A percentile compares a stretch with the other conserved stretches of the same genome.
phyloP scores from a whole-genome alignment of 2,113 vertebrate species.

The Orcinus orca region DNA sequence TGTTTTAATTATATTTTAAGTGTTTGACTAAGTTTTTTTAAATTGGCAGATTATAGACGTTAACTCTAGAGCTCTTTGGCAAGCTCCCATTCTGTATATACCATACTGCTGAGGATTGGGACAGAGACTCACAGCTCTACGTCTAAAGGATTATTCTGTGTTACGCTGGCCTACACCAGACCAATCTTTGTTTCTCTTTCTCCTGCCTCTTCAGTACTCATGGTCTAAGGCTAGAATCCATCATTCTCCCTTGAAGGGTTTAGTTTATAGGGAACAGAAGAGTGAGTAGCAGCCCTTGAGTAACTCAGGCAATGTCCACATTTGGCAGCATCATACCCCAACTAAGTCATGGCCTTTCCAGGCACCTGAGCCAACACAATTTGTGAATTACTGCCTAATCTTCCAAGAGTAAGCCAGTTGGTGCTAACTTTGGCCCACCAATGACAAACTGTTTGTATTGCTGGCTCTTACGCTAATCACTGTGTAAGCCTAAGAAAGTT shows the following conservation, averaged over 20 bases:
- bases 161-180: not conserved
- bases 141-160: not conserved
- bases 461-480: not conserved
- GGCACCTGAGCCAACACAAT: not conserved
- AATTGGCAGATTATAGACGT: not conserved
- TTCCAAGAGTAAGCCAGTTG: not conserved
- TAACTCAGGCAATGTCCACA: not conserved
- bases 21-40: not conserved
- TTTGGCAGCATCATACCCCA: not conserved
- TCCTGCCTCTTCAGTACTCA: not conserved
- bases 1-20: not conserved
- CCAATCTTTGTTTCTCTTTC: not conserved
- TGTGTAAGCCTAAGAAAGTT: not conserved
- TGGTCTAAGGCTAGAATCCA: not conserved
- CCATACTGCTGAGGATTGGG: not conserved
- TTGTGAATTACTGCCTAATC: not conserved
- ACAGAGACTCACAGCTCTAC: not conserved
- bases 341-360: not conserved
- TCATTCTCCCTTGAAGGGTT: not conserved
- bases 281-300: not conserved
- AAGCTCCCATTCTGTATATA: not conserved
- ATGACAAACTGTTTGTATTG: not conserved
- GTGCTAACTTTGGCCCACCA: not conserved
- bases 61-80: not conserved
- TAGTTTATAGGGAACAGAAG: not conserved